phyloP scores from a whole-genome alignment of 1,140 invertebrate species.

The Drosophila nebulosa region DNA sequence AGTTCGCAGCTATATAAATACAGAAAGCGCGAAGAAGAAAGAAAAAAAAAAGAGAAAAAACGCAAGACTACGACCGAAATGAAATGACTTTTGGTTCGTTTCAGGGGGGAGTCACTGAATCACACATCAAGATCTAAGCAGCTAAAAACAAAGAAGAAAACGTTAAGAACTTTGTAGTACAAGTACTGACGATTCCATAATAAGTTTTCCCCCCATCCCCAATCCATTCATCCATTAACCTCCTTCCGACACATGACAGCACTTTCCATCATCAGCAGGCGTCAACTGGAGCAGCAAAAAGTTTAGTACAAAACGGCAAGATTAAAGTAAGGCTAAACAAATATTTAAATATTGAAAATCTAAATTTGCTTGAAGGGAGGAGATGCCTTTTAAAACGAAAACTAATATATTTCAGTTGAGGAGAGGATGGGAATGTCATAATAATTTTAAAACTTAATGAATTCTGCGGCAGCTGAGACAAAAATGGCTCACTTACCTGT shows the following conservation, averaged over 20 bases:
- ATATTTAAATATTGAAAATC: not conserved
- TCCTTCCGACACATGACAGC: not conserved
- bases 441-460: too few relatives aligned
- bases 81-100: conserved; percentile 59
- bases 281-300: not conserved
- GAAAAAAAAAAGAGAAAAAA: not conserved
- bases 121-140: conserved; percentile 7
- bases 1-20: conserved; percentile 26
- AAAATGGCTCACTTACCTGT: too few relatives aligned
- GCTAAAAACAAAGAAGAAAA: not conserved
- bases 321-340: not conserved
- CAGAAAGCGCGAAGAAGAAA: not conserved
- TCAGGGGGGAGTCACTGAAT: not conserved
- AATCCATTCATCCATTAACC: too few relatives aligned
- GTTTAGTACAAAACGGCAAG: not conserved
- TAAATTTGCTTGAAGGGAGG: too few relatives aligned
- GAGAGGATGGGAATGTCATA: too few relatives aligned
- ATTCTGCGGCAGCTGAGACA: too few relatives aligned
- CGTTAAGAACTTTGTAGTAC: conserved; percentile 16
- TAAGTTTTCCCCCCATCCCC: conserved; percentile 12
- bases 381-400: too few relatives aligned
- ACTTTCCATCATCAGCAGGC: not conserved
- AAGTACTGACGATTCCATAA: conserved; percentile 28
- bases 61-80: conserved; percentile 8
- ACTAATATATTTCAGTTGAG: too few relatives aligned